Evolutionary conservation across 2,113 vertebrate species (phyloP), one percentile per base, ranked within the genome.

Genomic region (Rana temporaria): DNA sequence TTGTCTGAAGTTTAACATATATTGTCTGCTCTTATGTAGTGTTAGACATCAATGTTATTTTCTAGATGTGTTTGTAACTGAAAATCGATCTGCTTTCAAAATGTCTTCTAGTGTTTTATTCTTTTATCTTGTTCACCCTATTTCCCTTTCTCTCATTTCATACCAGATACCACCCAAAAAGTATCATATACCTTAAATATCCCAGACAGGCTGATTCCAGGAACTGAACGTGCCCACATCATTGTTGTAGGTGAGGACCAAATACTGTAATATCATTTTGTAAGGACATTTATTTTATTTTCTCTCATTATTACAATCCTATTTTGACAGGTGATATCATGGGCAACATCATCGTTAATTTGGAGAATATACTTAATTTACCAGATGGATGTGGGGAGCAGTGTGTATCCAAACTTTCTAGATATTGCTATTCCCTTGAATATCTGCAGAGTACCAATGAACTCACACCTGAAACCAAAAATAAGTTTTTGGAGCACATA

Each of bases 241-340:
- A 90, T 87, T 18, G 85, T 93, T 38, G 17, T 92, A 18, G 92
- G 93, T 95, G 79, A 91, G 89, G 42, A 18, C 4, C 11, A n/a
- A 20, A 12, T 73, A 11, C 9, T 53, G 20, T 6, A 0, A 11
- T 42, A 48, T 48, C 52, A 2, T 53, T 26, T 18, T 76, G 8
- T 1, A 8, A n/a, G 9, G 4, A 19, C 16, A 19, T 42, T 67
- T 67, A 4, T 19, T 6, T 22, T 70, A 1, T 70, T 22, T 20
- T 24, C 12, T 11, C 20, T 24, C 9, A 63, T 20, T 65, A 38
- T 11, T 55, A 22, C 19, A 30, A 20, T 66, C 5, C 15, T 78
- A 15, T 70, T 38, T 64, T 81, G 18, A 19, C n/a, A 82, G 79
- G 79, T 56, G 79, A 82, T 22, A 9, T 82, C 42, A 66, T 82